Base-by-base conservation (phyloP, 2,888 invertebrate species). In the Ptychoptera contaminata region DNA sequence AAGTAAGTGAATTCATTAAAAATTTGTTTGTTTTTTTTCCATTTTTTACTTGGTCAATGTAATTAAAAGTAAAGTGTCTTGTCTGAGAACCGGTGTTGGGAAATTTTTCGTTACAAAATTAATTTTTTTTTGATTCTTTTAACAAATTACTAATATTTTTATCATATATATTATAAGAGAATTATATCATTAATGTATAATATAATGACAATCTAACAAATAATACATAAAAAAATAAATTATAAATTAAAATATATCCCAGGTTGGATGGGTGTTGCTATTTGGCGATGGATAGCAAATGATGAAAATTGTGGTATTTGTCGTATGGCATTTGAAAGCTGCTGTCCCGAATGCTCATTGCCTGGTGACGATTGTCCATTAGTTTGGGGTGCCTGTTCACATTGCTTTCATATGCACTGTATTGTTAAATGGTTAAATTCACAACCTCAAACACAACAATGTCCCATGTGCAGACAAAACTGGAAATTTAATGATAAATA, bases 241-340 rank as follows among this genome's bases (percentile, higher is more conserved):
- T 35, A 23, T 6, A 35, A 42, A 35, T 12, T 42, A n/a, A 16
- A 16, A 35, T 34, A 32, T 12, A 40, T 32, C 15, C 16, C 32
- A 83, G 84, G 79, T 67, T 94, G 93, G 92, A 86, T 84, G 52
- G 90, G 90, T 51, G 93, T 96, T 49, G 96, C 96, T 54, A 86
- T 90, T 61, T 98, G 98, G 98, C 82, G 88, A 61, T 98, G 97
- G 97, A 82, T 93, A 53, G 96, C 96, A 16, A 96, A 96, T 67
- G 97, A 97, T 71, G 97, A 98, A 64, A 96, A 91, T 62, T 94
- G 94, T 62, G 97, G 98, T 47, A 98, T 99, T 61, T 98, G 98
- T 70, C 84, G 97, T 49, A 92, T 96, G 87, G 85, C 96, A 41
- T 98, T 98, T 69, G 97, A 98, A 67, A 92, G 88, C 55, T 94